Evolutionary conservation across 2,888 invertebrate genomes (phyloP), one percentile per base, ranked within the genome.

Genomic region (Portevinia maculata): DNA sequence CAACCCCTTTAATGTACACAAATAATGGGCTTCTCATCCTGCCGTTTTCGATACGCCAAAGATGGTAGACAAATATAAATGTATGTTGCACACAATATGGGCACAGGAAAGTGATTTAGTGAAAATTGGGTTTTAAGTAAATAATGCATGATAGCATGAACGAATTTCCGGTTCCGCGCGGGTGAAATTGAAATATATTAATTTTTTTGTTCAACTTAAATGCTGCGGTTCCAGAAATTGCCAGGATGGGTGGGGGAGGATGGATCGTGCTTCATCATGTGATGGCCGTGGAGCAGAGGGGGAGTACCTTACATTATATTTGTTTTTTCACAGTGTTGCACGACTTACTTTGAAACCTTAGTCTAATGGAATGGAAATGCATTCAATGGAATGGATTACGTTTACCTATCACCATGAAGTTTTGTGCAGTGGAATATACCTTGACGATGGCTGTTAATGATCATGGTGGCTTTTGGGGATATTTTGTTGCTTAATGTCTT

Each of bases 91-190:
- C 84, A 74, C 65, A 74, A 76, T 81, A 78, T 83, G 73, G 75
- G 79, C 85, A 85, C 85, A 86, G 88, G 86, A 88, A 89, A 88
- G 89, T 89, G 89, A 89, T 89, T 89, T 89, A 89, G 86, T 85
- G 88, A 89, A 89, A 89, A 89, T 89, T 89, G 89, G 87, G 88
- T 89, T 85, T 88, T 88, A 89, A 89, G 88, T 88, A 89, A 89
- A 89, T 89, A 89, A 89, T 87, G 88, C 78, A 70, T 64, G 84
- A 73, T 73, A 69, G 84, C 71, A 24, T 73, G 62, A 57, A 71
- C 28, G 60, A 83, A 73, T 78, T 71, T 83, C 78, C 83, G 81
- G 8, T 75, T 75, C 75, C 79, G 60, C 55, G 52, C 60, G 60
- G 62, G n/a, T 44, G 60, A 83, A 83, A 83, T 83, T 83, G 83